Evolutionary conservation across 2,113 vertebrate species (phyloP).

Genomic region (Cairina moschata): DNA sequence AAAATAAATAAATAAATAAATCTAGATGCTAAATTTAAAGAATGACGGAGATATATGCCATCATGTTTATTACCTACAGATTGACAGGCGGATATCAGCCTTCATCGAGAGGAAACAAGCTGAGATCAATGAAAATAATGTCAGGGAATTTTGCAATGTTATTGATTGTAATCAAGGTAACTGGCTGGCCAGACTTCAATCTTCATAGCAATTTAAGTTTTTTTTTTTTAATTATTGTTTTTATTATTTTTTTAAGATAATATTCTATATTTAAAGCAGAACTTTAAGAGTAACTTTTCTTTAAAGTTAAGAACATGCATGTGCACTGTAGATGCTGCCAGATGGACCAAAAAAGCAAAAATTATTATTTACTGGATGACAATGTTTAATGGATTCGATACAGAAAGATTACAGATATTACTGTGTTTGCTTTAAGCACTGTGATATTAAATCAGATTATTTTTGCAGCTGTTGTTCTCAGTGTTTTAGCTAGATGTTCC

Average conservation of each 20-base stretch:
- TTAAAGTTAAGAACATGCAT: neutral
- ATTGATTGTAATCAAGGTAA: slow-evolving; percentile 99
- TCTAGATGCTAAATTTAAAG: slow-evolving; percentile 68
- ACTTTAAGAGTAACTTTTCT: slow-evolving; percentile 14
- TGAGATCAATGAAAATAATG: slow-evolving; percentile 99
- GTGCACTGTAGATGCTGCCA: neutral
- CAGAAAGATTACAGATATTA: neutral
- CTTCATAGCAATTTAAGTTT: slow-evolving; percentile 59
- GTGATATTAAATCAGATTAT: neutral
- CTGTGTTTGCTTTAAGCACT: neutral
- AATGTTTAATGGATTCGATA: neutral
- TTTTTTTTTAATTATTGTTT: neutral
- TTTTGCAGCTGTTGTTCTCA: neutral
- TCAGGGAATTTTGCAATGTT: slow-evolving; percentile 99
- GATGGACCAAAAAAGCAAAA: neutral
- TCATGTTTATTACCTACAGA: slow-evolving; percentile 83
- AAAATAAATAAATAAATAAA: neutral
- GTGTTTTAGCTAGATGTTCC: neutral
- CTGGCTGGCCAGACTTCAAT: slow-evolving; percentile 69
- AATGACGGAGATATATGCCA: slow-evolving; percentile 63
- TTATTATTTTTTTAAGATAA: neutral
- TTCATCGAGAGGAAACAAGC: slow-evolving; percentile 99
- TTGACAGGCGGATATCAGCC: slow-evolving; percentile 98
- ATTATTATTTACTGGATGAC: neutral
- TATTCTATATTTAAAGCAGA: slow-evolving; percentile 36